A percentile compares a stretch with the other conserved stretches of the same genome.
Conservation (phyloP, 2,888 invertebrate species). For the Tenthredo scrophulariae region DNA sequence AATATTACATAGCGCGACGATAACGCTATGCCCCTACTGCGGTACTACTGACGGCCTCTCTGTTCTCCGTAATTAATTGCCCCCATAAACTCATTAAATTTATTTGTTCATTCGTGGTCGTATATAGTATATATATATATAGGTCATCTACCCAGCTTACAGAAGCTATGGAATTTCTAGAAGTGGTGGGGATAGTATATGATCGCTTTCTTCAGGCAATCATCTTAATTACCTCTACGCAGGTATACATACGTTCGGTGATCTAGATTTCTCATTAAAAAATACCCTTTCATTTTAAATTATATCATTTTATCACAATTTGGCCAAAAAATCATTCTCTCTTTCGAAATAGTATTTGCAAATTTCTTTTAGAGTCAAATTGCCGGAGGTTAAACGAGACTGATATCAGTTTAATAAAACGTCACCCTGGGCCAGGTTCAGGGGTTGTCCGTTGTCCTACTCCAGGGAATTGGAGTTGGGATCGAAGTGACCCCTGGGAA, state of each 20-base stretch:
- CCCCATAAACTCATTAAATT: slow-evolving; percentile 66
- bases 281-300: neutral
- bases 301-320: neutral
- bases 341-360: neutral
- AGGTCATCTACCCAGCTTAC: slow-evolving; percentile 19
- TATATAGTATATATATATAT: neutral
- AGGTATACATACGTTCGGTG: neutral
- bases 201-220: slow-evolving; percentile 5
- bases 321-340: neutral
- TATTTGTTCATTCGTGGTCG: slow-evolving; percentile 63
- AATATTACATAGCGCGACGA: slow-evolving; percentile 54
- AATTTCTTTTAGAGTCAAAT: slow-evolving; percentile 28
- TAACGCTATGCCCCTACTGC: slow-evolving; percentile 36
- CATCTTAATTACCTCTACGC: slow-evolving; percentile 13
- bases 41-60: slow-evolving; percentile 44
- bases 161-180: slow-evolving; percentile 15
- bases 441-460: neutral
- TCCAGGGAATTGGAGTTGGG: slow-evolving; percentile 29
- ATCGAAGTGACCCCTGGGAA: slow-evolving; percentile 61
- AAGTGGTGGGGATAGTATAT: neutral
- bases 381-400: neutral
- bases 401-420: slow-evolving; percentile 49
- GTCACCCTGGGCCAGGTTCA: slow-evolving; percentile 27
- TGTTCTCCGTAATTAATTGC: slow-evolving; percentile 57
- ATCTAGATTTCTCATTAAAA: neutral